These are phyloP conservation scores for Neosilurus mollespiculum DNA, from an alignment of 2,797 vertebrate genomes.

Conservation along the genomic window DNA sequence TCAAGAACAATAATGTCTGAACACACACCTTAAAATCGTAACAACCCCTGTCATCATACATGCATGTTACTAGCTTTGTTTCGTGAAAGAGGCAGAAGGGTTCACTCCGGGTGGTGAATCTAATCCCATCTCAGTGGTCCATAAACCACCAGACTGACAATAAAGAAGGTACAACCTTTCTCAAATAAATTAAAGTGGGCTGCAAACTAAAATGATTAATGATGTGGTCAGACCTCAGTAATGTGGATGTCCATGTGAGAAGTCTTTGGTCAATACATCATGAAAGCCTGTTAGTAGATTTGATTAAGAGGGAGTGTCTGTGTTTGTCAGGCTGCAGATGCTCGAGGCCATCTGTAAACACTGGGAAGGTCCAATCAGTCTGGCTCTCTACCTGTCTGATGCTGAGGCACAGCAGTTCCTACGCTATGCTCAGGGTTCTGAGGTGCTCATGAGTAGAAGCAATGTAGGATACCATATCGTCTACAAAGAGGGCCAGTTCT, in stretches of 20 bases:
- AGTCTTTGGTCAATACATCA: constrained; percentile 2
- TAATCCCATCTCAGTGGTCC: background rate
- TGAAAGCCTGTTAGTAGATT: constrained; percentile 15
- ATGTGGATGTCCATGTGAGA: constrained; percentile 15
- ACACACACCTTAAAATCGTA: background rate
- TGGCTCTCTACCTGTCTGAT: constrained; percentile 95
- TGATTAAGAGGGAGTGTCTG: constrained; percentile 8
- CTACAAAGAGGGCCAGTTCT: constrained; percentile 99
- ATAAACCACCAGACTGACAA: background rate
- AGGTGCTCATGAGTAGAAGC: constrained; percentile 91
- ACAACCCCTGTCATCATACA: background rate
- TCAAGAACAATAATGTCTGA: background rate
- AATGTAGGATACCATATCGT: constrained; percentile 97
- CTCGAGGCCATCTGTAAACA: constrained; percentile 98
- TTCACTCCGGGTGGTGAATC: background rate
- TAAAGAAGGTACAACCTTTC: constrained; percentile 34
- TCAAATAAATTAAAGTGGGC: constrained; percentile 21
- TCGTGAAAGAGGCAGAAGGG: background rate
- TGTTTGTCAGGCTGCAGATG: constrained; percentile 89
- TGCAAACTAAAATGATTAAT: constrained; percentile 16
- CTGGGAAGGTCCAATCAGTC: constrained; percentile 97
- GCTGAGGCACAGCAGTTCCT: constrained; percentile 98
- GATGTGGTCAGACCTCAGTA: constrained; percentile 15
- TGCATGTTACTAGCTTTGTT: background rate
- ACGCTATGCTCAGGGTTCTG: constrained; percentile 94